Evolutionary conservation across 2,888 invertebrate species (phyloP).

Genomic region (Drosophila aldrichi): DNA sequence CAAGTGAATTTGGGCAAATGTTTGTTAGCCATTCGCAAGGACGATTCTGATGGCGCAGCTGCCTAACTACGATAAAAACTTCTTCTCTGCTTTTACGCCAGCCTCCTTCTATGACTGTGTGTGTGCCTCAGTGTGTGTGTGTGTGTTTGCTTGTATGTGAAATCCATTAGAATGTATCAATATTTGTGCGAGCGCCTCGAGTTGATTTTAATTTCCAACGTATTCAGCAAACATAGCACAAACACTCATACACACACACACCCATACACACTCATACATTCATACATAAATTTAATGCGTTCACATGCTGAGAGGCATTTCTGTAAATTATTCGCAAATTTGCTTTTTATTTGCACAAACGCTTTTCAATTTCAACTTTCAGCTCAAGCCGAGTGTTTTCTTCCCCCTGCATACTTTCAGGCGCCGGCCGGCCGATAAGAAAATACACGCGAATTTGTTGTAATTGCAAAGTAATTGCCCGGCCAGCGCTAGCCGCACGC

Average conservation of each 20-base stretch:
- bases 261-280: conserved; percentile 1
- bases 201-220: conserved; percentile 77
- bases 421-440: conserved; percentile 29
- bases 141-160: conserved; percentile 41
- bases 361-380: conserved; percentile 59
- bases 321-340: conserved; percentile 75
- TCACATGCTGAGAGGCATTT: conserved; percentile 23
- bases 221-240: conserved; percentile 45
- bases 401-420: conserved; percentile 54
- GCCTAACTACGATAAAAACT: conserved; percentile 75
- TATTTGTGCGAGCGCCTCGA: conserved; percentile 77
- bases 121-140: conserved; percentile 15
- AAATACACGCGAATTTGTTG: conserved; percentile 28
- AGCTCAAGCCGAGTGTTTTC: conserved; percentile 2
- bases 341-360: conserved; percentile 68
- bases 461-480: conserved; percentile 78
- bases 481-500: neutral
- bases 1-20: conserved; percentile 69
- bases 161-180: conserved; percentile 82
- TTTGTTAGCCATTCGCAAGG: conserved; percentile 66
- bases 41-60: conserved; percentile 67
- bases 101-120: conserved; percentile 18
- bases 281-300: conserved; percentile 18
- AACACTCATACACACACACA: conserved; percentile 9
- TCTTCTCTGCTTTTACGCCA: conserved; percentile 49